These are phyloP conservation scores for Lacerta bilineata DNA, from an alignment of 2,797 vertebrate genomes.

Conservation along the genomic window DNA sequence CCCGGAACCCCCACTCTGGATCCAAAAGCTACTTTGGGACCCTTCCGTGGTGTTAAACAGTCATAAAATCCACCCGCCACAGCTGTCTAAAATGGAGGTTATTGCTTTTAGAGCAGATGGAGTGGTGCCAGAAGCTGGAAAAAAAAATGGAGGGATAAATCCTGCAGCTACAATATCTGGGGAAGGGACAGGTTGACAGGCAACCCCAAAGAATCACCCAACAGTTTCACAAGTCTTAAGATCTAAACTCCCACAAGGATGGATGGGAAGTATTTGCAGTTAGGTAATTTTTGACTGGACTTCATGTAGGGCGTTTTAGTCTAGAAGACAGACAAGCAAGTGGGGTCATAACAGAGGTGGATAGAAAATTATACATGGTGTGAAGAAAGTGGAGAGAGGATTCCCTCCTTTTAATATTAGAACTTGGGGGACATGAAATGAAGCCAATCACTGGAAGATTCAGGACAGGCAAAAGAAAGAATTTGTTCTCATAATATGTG, in stretches of 20 bases:
- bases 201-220: not conserved
- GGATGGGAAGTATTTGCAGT: too few species aligned
- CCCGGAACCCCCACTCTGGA: not conserved
- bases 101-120: slow-evolving; percentile 9
- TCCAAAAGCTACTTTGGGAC: not conserved
- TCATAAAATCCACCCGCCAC: slow-evolving; percentile 5
- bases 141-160: not conserved
- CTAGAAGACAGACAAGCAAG: too few species aligned
- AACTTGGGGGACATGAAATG: too few species aligned
- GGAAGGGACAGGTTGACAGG: not conserved
- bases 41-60: not conserved
- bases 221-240: not conserved
- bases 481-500: too few species aligned
- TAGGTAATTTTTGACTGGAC: too few species aligned
- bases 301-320: too few species aligned
- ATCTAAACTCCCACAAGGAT: not conserved
- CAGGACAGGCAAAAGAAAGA: too few species aligned
- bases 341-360: too few species aligned
- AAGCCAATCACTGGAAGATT: too few species aligned
- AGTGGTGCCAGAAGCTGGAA: not conserved
- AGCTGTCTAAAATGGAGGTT: slow-evolving; percentile 1
- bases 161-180: not conserved
- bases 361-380: too few species aligned
- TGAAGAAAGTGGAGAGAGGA: too few species aligned
- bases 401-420: too few species aligned